A percentile compares a stretch with the other conserved stretches of the same genome.
These are phyloP conservation scores for Cheilosia grossa DNA, from an alignment of 2,888 invertebrate genomes.

Conservation along the genomic window DNA sequence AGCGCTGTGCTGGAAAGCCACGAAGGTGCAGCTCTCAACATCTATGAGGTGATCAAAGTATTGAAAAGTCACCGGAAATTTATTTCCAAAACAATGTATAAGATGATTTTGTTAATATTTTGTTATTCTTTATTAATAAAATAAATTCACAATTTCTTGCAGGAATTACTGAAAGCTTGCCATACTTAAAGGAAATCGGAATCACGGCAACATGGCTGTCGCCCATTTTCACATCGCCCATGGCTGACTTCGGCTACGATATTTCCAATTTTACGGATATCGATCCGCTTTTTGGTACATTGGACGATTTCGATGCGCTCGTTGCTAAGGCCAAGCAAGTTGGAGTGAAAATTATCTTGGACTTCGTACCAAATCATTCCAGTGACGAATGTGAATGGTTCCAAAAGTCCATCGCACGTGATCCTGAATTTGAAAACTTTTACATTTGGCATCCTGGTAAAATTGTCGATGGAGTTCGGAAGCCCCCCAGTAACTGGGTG, in stretches of 20 bases:
- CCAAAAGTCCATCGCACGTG: conserved; percentile 86
- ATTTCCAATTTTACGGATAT: conserved; percentile 88
- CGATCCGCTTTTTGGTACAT: conserved; percentile 88
- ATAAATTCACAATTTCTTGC: conserved; percentile 51
- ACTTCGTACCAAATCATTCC: conserved; percentile 90
- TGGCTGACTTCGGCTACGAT: conserved; percentile 92
- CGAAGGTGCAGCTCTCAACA: too few relatives aligned
- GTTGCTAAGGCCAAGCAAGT: conserved; percentile 84
- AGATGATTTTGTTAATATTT: not conserved
- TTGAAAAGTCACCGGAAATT: too few relatives aligned
- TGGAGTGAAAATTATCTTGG: conserved; percentile 86
- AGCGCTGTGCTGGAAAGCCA: too few relatives aligned
- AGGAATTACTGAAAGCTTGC: conserved; percentile 86
- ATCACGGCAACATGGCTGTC: conserved; percentile 89
- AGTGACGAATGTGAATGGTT: conserved; percentile 95
- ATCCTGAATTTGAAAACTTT: conserved; percentile 88
- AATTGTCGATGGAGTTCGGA: conserved; percentile 77
- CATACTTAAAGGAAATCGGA: conserved; percentile 88
- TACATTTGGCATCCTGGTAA: conserved; percentile 89
- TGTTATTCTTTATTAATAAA: not conserved
- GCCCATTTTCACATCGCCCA: conserved; percentile 90
- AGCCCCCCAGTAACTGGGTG: conserved; percentile 90
- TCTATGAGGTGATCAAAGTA: too few relatives aligned
- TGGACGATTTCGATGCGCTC: conserved; percentile 88
- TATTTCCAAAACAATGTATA: too few relatives aligned